phyloP scores from a whole-genome alignment of 2,113 vertebrate species.

The Parotia lawesii region DNA sequence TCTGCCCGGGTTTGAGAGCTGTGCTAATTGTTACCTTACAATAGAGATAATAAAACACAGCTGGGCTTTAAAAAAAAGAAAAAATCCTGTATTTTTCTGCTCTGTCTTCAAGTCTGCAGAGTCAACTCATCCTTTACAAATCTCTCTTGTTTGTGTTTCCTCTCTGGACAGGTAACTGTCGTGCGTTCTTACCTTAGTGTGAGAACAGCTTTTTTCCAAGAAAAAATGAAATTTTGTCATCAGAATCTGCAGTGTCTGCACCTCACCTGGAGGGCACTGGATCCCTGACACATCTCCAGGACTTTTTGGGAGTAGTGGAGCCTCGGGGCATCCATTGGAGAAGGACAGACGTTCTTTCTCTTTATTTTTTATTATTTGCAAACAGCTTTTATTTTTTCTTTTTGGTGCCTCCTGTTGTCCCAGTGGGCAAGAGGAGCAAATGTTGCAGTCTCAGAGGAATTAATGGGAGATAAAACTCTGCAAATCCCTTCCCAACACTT shows the following conservation, averaged over 20 bases:
- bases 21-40: background rate
- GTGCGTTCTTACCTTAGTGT: background rate
- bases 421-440: fast-evolving
- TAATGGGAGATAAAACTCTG: fast-evolving
- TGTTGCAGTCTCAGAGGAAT: background rate
- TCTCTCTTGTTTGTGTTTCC: background rate
- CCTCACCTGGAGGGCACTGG: background rate
- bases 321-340: background rate
- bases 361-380: background rate
- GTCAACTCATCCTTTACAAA: background rate
- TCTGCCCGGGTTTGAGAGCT: background rate
- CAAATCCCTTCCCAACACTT: background rate
- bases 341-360: background rate
- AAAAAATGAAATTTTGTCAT: background rate
- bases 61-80: background rate
- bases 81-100: fast-evolving
- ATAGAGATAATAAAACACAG: background rate
- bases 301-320: background rate
- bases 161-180: background rate
- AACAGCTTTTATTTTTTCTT: background rate
- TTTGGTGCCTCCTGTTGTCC: background rate
- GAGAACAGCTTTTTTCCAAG: background rate
- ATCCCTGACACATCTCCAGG: background rate
- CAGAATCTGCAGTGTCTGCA: fast-evolving
- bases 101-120: background rate